Percentiles rank a stretch among this genome's conserved stretches.
phyloP scores from a whole-genome alignment of 1,140 invertebrate genomes.

The Campoletis sonorensis region DNA sequence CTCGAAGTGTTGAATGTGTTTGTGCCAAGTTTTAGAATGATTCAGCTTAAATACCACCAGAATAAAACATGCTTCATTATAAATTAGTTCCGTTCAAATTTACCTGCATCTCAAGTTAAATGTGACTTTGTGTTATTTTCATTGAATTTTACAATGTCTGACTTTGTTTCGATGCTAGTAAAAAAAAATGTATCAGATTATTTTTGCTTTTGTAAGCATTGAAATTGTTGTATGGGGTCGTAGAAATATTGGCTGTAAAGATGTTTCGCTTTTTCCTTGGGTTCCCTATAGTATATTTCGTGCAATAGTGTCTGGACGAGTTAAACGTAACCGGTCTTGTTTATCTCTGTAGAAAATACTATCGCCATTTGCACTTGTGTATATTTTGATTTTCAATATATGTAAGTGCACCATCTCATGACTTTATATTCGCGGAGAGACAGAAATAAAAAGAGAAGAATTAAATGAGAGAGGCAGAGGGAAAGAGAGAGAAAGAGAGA shows the following conservation, averaged over 20 bases:
- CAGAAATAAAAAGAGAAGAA: background rate
- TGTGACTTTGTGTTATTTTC: too few species aligned
- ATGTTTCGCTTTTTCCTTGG: background rate
- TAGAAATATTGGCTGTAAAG: background rate
- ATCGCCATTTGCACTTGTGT: conserved; percentile 36
- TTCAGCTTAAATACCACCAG: too few species aligned
- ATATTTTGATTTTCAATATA: conserved; percentile 19
- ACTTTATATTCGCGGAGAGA: background rate
- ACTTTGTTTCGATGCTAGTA: too few species aligned
- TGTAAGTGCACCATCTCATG: conserved; percentile 24
- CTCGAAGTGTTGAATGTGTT: too few species aligned
- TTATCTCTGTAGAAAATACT: conserved; percentile 33
- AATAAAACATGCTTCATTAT: too few species aligned
- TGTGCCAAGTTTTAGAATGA: too few species aligned
- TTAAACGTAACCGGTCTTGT: conserved; percentile 15
- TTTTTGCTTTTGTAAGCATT: too few species aligned
- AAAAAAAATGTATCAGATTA: too few species aligned
- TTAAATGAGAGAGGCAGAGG: too few species aligned
- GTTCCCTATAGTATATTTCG: background rate
- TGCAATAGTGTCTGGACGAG: conserved; percentile 25
- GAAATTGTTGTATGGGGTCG: background rate
- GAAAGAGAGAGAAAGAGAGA: conserved; percentile 50
- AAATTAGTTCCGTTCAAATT: too few species aligned
- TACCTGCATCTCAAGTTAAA: too few species aligned
- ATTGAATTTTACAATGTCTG: too few species aligned